Percentiles rank a stretch among this genome's conserved stretches.
phyloP scores from a whole-genome alignment of 2,797 vertebrate species.

The Dendrocincla fuliginosa region DNA sequence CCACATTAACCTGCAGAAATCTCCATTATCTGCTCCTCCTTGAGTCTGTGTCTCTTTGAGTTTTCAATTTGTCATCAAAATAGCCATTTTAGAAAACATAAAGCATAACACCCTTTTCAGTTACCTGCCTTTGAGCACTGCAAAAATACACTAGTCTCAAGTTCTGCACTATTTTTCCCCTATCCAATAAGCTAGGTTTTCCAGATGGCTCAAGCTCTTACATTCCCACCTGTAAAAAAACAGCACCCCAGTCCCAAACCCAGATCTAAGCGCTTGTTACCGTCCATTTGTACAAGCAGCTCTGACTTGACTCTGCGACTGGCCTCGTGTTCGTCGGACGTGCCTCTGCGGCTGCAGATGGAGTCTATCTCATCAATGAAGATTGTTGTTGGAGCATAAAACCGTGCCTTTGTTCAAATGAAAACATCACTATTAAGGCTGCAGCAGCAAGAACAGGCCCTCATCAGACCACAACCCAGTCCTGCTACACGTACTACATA shows the following conservation, averaged over 20 bases:
- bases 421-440: constrained; percentile 29
- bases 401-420: constrained; percentile 84
- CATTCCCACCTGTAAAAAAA: not conserved
- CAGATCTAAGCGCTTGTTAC: constrained; percentile 74
- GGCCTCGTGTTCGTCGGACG: constrained; percentile 94
- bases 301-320: constrained; percentile 98
- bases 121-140: not conserved
- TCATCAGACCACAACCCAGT: not conserved
- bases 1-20: not conserved
- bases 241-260: not conserved
- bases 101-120: not conserved
- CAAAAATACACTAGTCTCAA: not conserved
- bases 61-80: not conserved
- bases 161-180: not conserved
- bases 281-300: constrained; percentile 98
- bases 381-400: constrained; percentile 96
- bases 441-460: not conserved
- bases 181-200: not conserved
- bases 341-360: constrained; percentile 94
- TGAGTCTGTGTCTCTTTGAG: not conserved
- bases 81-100: not conserved
- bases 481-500: not conserved
- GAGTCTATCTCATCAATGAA: constrained; percentile 99
- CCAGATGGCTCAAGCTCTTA: not conserved
- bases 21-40: not conserved